A percentile compares a stretch with the other conserved stretches of the same genome.
phyloP scores from a whole-genome alignment of 2,888 invertebrate species.

The Agrotis ipsilon region DNA sequence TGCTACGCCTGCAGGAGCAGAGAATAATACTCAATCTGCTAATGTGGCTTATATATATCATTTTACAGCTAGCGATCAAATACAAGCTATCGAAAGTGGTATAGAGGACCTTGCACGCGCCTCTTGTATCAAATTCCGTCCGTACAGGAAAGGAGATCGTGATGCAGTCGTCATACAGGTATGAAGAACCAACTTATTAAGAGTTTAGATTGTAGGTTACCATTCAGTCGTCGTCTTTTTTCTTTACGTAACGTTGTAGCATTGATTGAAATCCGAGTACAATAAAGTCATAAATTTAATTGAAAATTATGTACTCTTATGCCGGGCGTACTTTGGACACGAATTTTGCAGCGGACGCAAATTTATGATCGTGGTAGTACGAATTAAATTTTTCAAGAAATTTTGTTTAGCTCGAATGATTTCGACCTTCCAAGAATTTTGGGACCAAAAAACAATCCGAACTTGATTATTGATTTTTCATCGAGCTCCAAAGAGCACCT shows the following conservation, averaged over 20 bases:
- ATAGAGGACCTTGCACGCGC: conserved; percentile 86
- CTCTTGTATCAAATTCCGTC: conserved; percentile 88
- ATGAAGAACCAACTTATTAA: conserved; percentile 11
- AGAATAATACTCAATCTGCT: neutral
- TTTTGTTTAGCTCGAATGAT: too few relatives aligned
- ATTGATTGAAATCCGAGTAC: neutral
- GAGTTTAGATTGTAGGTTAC: neutral
- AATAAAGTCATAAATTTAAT: neutral
- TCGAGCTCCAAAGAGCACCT: too few relatives aligned
- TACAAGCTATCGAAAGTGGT: conserved; percentile 85
- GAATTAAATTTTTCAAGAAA: too few relatives aligned
- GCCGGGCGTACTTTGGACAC: too few relatives aligned
- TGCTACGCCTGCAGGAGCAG: too few relatives aligned
- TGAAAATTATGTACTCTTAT: conserved; percentile 1
- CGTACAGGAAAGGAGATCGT: conserved; percentile 84
- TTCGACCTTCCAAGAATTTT: too few relatives aligned
- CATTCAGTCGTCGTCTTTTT: neutral
- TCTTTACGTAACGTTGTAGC: neutral
- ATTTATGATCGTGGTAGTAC: too few relatives aligned
- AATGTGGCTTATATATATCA: conserved; percentile 1
- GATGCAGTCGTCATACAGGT: conserved; percentile 89
- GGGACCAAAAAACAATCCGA: too few relatives aligned
- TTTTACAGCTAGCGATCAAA: conserved; percentile 83
- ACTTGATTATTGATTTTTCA: too few relatives aligned
- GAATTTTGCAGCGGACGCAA: too few relatives aligned